Conservation (phyloP, 2,797 vertebrate species). For the Schizothorax lantsangensis region DNA sequence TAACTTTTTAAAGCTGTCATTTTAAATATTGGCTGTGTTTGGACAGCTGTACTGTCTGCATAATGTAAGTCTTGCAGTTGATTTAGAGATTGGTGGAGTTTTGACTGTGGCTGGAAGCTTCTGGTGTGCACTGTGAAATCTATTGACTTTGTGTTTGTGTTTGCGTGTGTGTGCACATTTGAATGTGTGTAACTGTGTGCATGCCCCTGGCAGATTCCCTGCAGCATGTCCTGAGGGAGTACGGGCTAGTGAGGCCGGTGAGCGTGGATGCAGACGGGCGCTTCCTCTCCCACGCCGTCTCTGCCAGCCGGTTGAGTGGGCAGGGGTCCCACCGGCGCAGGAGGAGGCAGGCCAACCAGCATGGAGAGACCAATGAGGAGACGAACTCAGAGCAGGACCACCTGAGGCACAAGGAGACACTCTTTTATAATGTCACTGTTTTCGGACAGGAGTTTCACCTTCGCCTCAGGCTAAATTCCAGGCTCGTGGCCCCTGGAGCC, state of each 20-base stretch:
- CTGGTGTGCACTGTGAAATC: conserved; percentile 4
- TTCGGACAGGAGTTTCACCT: conserved; percentile 97
- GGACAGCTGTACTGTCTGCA: background rate
- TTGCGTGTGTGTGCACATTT: background rate
- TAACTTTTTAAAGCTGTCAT: background rate
- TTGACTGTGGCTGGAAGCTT: conserved; percentile 20
- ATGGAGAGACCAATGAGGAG: conserved; percentile 46
- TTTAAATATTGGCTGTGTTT: background rate
- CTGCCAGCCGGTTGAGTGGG: conserved; percentile 66
- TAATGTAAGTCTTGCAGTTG: background rate
- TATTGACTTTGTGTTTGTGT: conserved; percentile 35
- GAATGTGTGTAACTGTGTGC: conserved; percentile 32
- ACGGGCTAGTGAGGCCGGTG: conserved; percentile 85
- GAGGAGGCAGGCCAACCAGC: conserved; percentile 73
- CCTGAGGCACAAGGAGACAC: conserved; percentile 67
- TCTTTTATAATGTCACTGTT: conserved; percentile 98
- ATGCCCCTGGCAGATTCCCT: conserved; percentile 78
- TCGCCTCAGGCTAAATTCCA: conserved; percentile 86
- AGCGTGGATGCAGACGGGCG: conserved; percentile 88
- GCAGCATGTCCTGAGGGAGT: conserved; percentile 85
- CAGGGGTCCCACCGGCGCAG: conserved; percentile 66
- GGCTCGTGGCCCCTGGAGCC: conserved; percentile 95
- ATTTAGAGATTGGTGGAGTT: conserved; percentile 14
- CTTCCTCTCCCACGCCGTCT: conserved; percentile 84
- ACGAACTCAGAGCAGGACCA: conserved; percentile 40